These are phyloP conservation scores for Microplitis manilae DNA, from an alignment of 2,888 invertebrate genomes.

Conservation along the genomic window DNA sequence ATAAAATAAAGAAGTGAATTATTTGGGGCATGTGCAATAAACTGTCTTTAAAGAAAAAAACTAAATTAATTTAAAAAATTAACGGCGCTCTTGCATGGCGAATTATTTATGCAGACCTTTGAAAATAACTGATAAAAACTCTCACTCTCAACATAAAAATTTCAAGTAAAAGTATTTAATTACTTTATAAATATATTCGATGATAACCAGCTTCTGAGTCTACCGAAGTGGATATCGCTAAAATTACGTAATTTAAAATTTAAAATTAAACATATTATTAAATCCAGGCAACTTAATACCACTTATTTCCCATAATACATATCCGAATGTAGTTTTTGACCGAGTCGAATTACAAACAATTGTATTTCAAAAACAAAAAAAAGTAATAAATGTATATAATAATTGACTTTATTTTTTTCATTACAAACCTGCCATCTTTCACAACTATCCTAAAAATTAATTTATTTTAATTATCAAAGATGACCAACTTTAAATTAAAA, in stretches of 20 bases:
- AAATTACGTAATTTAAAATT: constrained; percentile 22
- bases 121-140: background rate
- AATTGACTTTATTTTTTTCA: background rate
- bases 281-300: constrained; percentile 41
- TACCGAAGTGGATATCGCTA: constrained; percentile 34
- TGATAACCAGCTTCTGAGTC: constrained; percentile 31
- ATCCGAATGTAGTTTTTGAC: constrained; percentile 71
- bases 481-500: too few relatives aligned
- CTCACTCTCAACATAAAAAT: constrained; percentile 15
- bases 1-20: background rate
- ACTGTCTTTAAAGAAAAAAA: background rate
- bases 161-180: background rate
- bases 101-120: constrained; percentile 9
- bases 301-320: constrained; percentile 67
- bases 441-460: too few relatives aligned
- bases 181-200: background rate
- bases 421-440: too few relatives aligned
- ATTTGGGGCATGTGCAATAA: constrained; percentile 40
- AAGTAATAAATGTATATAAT: constrained; percentile 19
- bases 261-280: constrained; percentile 34
- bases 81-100: background rate
- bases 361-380: constrained; percentile 67
- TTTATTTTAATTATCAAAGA: too few relatives aligned
- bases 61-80: too few relatives aligned
- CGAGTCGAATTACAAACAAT: constrained; percentile 67